Base-by-base conservation (phyloP, 2,113 vertebrate species). In the Sphaerodactylus townsendi region DNA sequence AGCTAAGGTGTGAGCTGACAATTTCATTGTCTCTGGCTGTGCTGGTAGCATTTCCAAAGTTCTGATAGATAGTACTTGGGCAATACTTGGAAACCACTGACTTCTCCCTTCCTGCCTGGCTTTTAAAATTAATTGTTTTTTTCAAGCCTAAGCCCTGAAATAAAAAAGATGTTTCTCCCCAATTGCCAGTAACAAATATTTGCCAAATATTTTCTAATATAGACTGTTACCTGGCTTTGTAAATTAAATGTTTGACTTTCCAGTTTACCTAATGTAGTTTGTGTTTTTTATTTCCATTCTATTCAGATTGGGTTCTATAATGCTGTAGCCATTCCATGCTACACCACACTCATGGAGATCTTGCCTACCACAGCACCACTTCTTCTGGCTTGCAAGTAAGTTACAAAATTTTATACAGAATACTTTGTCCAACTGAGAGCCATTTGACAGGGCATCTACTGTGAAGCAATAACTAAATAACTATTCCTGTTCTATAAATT, bases 261-360 rank as follows among this genome's bases (percentile, higher is more conserved):
- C 46, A 86, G 1, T 83, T 87, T 48, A 19, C 9, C 78, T 77
- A 68, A 17, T 87, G 33, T 81, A 28, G 64, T 59, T 86, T 68
- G 13, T 13, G 35, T 6, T 81, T 0, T 1, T 73, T 65, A 64
- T 2, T 30, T 30, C 82, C 3, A 0, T 92, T 1, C 85, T 86
- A 48, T 81, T 41, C 5, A 99, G 99, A 97, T 99, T 82, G 98
- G 98, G 2, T 99, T 99, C 96, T 99, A 99, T 94, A 99, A 98
- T 81, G 97, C 98, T 44, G 98, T 99, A 86, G 99, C 99, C 21
- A 93, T 99, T 90, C 99, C 99, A 21, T 99, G 98, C 94, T 99
- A 99, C 50, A 98, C 97, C 1, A 99, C 98, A 1, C 96, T 99
- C 75, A 88, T 97, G 25, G 95, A 98, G 91, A 97, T 99, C 88